Base-by-base conservation (phyloP, 53 echinoderm and acorn worm species). In the Stichopus horrens region DNA sequence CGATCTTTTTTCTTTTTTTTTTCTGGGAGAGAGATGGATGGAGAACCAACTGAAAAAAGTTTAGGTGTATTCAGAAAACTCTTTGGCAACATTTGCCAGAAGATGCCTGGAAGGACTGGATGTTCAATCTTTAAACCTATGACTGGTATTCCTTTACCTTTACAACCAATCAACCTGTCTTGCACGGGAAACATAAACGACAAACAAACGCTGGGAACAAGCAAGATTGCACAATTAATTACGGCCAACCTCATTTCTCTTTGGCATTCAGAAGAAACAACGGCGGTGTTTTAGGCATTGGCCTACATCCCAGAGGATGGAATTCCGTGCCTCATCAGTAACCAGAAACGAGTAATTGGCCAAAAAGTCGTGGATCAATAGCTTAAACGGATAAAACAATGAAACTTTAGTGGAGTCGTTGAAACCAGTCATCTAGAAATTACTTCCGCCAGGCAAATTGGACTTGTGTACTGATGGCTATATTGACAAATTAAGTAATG, bases 381-480 rank as follows among this genome's bases (percentile, higher is more conserved):
- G 81, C 81, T 81, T 81, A 81, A 81, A 81, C 58, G 81, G 55
- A 81, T 56, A 81, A 56, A 81, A 21, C 81, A 56, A 56, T 81
- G 81, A 81, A 81, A 81, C 58, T 71, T 57, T 81, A 56, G 58
- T 58, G 19, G 58, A 57, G 71, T 58, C 81, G n/a, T 81, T 81
- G 81, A 58, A 81, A 58, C 21, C 56, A 21, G 57, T 81, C 56
- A 81, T 81, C 57, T 23, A 58, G 81, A 81, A 57, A 81, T 81
- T 81, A 81, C 56, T 81, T 81, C 81, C 81, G 57, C 57, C 21
- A 57, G 81, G 58, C 58, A 81, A 81, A 81, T 81, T 81, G 81
- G 57, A 81, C 81, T 57, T 58, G 22, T 81, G 81, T 81, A 53
- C 81, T 81, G 57, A 13, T 81, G 81, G 22, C 81, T 81, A 20